These are phyloP conservation scores for Lutjanus erythropterus DNA, from an alignment of 2,113 vertebrate species.

Conservation along the genomic window DNA sequence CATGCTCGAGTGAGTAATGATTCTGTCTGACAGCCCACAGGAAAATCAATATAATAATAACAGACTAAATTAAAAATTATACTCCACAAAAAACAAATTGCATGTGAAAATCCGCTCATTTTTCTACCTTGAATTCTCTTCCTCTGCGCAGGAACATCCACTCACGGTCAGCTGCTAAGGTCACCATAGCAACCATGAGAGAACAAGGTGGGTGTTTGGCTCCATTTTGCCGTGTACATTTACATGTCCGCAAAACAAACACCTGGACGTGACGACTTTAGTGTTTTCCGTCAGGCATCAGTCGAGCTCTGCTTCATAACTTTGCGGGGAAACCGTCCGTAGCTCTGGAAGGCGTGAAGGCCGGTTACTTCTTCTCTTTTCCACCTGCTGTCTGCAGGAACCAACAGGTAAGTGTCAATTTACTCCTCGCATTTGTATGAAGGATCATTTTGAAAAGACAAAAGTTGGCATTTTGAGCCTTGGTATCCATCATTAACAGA, in stretches of 20 bases:
- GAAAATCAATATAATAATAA: background rate
- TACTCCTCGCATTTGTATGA: background rate
- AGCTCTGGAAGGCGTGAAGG: conserved; percentile 75
- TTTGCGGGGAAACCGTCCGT: conserved; percentile 74
- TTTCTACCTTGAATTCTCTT: background rate
- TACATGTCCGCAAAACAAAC: too few species aligned
- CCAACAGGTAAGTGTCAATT: conserved; percentile 55
- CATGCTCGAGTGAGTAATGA: too few species aligned
- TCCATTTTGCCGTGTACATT: background rate
- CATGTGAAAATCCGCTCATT: background rate
- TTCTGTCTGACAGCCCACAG: background rate
- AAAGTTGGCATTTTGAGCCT: background rate
- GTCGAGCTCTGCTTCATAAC: conserved; percentile 73
- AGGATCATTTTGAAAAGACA: background rate
- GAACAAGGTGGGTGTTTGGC: conserved; percentile 62
- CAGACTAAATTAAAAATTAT: background rate
- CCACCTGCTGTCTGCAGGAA: conserved; percentile 65
- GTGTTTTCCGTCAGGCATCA: conserved; percentile 45
- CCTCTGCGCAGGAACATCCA: conserved; percentile 74
- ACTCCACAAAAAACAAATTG: too few species aligned
- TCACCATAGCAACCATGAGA: conserved; percentile 71
- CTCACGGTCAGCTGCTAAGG: conserved; percentile 75
- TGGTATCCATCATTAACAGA: background rate
- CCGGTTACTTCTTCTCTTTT: conserved; percentile 76
- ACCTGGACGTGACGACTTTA: rapidly evolving